Evolutionary conservation across 2,888 invertebrate species (phyloP), one percentile per base, ranked within the genome.

Genomic region (Trypoxylon attenuatum): DNA sequence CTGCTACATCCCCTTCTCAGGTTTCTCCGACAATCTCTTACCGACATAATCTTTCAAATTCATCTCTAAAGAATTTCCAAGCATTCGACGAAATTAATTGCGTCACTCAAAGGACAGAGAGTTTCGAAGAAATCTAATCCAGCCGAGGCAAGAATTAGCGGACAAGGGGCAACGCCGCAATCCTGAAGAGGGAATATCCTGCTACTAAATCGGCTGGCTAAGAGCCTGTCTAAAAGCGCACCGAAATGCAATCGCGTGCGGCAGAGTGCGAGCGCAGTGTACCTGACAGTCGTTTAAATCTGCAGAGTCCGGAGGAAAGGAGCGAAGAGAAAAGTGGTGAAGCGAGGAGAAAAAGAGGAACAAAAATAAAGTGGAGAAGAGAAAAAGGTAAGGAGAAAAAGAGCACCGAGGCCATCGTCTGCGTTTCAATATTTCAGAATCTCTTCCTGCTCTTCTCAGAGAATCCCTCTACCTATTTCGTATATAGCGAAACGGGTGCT

Each of bases 401-500:
- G n/a, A 63, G 71, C 60, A 54, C 50, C 47, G 50, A 23, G 59
- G 53, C 50, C 58, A 73, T 77, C 73, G 74, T 79, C 51, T 67
- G 72, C 77, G 70, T 80, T 84, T 82, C 80, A 83, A 84, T 83
- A 84, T 84, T 83, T 82, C 80, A 80, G 73, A 79, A 77, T 77
- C 73, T 71, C 56, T 63, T 59, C 64, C 65, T 72, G 59, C 55
- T 64, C 60, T 47, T 60, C 66, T 52, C 65, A 51, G 68, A 71
- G 63, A 54, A 71, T 71, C 69, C 66, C 60, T n/a, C n/a, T n/a
- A n/a, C n/a, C 69, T 58, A 43, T 29, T 42, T 49, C 59, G 54
- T 46, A 61, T 51, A 51, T 45, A 70, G 52, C 55, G 46, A 39
- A 43, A 47, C 50, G 45, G 52, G 58, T 55, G 61, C 66, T 62